phyloP scores from a whole-genome alignment of 2,113 vertebrate species.

The Microcebus jonahi region DNA sequence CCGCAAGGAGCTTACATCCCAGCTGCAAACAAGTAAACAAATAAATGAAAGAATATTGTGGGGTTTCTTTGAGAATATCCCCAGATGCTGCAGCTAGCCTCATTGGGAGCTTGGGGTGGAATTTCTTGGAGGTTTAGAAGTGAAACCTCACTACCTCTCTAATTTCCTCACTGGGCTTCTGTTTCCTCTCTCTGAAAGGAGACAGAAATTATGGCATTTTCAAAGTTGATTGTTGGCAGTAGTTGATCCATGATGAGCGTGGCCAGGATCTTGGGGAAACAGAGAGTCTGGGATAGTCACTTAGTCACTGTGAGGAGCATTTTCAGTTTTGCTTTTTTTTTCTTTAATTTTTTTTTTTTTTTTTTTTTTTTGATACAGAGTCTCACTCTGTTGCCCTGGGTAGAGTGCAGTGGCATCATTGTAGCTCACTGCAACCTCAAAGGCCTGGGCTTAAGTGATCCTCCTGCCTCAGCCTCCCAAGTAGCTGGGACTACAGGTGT shows the following conservation, averaged over 20 bases:
- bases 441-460: too few relatives aligned
- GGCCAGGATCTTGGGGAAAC: constrained; percentile 18
- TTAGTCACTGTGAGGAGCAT: not conserved
- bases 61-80: not conserved
- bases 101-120: not conserved
- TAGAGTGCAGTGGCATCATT: too few relatives aligned
- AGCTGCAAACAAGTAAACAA: not conserved
- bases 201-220: constrained; percentile 18
- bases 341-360: not conserved
- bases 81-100: not conserved
- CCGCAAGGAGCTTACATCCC: not conserved
- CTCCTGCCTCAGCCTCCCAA: too few relatives aligned
- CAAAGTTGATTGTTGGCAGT: not conserved
- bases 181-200: constrained; percentile 22
- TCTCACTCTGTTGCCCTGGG: too few relatives aligned
- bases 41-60: not conserved
- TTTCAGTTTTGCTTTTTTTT: not conserved
- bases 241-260: not conserved
- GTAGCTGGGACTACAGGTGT: too few relatives aligned
- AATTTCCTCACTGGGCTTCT: constrained; percentile 40
- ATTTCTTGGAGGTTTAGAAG: constrained; percentile 41
- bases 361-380: not conserved
- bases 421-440: too few relatives aligned
- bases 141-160: constrained; percentile 23
- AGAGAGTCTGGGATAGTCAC: not conserved